These are phyloP conservation scores for Gymnothorax reevesii DNA, from an alignment of 2,797 vertebrate species.

Conservation along the genomic window DNA sequence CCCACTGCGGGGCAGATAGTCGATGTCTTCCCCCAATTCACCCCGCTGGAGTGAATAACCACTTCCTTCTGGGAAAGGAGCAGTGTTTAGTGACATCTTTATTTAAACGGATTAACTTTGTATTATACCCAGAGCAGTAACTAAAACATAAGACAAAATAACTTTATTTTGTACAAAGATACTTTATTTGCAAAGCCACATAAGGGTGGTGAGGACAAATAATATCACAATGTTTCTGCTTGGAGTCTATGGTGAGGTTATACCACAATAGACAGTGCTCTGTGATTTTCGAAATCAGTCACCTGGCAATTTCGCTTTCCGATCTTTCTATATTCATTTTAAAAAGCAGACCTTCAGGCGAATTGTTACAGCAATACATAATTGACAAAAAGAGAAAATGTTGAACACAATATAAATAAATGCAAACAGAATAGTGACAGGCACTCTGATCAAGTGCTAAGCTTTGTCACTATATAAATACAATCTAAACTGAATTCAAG, in stretches of 20 bases:
- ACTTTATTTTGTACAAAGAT: neutral
- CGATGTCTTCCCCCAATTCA: no score
- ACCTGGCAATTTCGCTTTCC: neutral
- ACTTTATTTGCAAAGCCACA: slow-evolving; percentile 7
- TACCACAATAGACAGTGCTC: neutral
- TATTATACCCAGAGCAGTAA: neutral
- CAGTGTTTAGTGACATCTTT: no score
- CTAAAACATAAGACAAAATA: neutral
- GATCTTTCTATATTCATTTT: neutral
- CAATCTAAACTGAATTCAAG: slow-evolving; percentile 47
- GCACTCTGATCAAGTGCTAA: slow-evolving; percentile 73
- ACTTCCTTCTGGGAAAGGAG: no score
- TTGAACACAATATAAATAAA: slow-evolving; percentile 48
- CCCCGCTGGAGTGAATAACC: no score
- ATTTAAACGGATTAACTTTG: neutral
- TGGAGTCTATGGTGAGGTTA: neutral
- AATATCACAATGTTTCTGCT: neutral
- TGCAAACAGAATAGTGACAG: slow-evolving; percentile 61
- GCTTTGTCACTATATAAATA: slow-evolving; percentile 66
- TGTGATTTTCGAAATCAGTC: neutral
- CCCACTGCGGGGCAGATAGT: no score
- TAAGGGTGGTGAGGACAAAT: neutral
- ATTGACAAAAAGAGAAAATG: slow-evolving; percentile 44
- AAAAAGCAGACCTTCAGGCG: neutral
- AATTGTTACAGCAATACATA: slow-evolving; percentile 33